Evolutionary conservation across 1,140 invertebrate genomes (phyloP).

Genomic region (Pseudoatta argentina): DNA sequence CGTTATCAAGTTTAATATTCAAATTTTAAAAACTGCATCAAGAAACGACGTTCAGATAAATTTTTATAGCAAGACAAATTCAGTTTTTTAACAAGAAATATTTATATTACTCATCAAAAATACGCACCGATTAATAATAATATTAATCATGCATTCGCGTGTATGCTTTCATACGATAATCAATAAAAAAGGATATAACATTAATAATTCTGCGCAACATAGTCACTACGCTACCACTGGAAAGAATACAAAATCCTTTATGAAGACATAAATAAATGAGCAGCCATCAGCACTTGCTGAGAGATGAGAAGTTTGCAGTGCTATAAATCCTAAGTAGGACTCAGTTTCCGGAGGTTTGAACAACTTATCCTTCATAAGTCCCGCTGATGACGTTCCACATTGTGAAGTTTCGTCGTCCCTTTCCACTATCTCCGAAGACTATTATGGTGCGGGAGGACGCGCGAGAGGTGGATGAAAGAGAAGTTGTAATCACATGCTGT

Average conservation of each 20-base stretch:
- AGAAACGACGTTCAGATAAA: not conserved
- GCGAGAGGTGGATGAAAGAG: not conserved
- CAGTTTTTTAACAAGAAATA: not conserved
- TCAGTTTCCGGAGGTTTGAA: slow-evolving; percentile 45
- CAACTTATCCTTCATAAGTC: slow-evolving; percentile 61
- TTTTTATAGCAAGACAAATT: not conserved
- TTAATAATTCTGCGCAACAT: not conserved
- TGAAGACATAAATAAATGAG: slow-evolving; percentile 22
- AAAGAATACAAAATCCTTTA: slow-evolving; percentile 7
- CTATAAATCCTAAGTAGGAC: slow-evolving; percentile 53
- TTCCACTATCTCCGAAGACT: slow-evolving; percentile 22
- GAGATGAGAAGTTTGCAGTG: slow-evolving; percentile 25
- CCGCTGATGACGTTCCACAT: slow-evolving; percentile 42
- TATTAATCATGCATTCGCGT: not conserved
- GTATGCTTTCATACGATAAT: not conserved
- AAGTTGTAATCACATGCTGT: slow-evolving; percentile 33
- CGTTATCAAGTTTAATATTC: slow-evolving; percentile 19
- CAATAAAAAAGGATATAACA: not conserved
- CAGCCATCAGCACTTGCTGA: slow-evolving; percentile 20
- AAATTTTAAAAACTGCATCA: not conserved
- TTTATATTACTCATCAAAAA: not conserved
- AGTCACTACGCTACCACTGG: not conserved
- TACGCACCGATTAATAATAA: no score
- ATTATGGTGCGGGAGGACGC: slow-evolving; percentile 17
- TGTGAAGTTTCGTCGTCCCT: slow-evolving; percentile 28